Evolutionary conservation across 2,797 vertebrate genomes (phyloP).

Genomic region (Cryptoblepharus egeriae): DNA sequence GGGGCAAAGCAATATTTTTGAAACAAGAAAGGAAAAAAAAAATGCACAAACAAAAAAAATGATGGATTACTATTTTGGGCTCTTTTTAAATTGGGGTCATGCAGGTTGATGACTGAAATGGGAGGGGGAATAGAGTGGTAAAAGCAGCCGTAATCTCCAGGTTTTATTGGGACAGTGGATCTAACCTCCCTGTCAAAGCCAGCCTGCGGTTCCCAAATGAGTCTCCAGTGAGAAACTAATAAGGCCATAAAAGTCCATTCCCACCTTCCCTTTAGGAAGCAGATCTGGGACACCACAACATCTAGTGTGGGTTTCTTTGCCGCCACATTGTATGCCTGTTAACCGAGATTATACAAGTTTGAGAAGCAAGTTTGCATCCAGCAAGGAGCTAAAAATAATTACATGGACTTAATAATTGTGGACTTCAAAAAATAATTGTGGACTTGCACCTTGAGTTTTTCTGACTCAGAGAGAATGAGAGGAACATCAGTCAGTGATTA

Average conservation of each 20-base stretch:
- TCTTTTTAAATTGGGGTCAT: slow-evolving; percentile 36
- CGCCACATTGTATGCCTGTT: not conserved
- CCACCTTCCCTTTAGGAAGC: slow-evolving; percentile 5
- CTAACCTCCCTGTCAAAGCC: slow-evolving; percentile 31
- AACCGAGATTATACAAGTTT: slow-evolving; percentile 2
- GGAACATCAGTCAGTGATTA: not conserved
- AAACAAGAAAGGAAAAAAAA: slow-evolving; percentile 5
- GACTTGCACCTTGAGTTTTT: not conserved
- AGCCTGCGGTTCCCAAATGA: slow-evolving; percentile 27
- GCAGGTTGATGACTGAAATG: slow-evolving; percentile 25
- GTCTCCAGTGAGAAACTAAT: slow-evolving; percentile 26
- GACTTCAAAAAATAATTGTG: too few relatives aligned
- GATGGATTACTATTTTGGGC: slow-evolving; percentile 37
- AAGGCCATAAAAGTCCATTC: slow-evolving; percentile 18
- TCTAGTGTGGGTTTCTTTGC: not conserved
- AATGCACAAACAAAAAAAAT: slow-evolving; percentile 30
- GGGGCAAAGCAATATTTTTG: slow-evolving; percentile 29
- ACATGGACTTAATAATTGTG: not conserved
- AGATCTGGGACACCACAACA: not conserved
- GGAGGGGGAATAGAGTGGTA: not conserved
- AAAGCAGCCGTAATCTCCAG: slow-evolving; percentile 9
- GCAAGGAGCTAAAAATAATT: slow-evolving; percentile 15
- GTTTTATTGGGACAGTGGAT: slow-evolving; percentile 32
- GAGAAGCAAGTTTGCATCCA: not conserved
- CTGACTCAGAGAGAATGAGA: not conserved